Percentiles rank a stretch among this genome's conserved stretches.
Conservation (phyloP, 2,888 invertebrate species). For the Acleris holmiana region DNA sequence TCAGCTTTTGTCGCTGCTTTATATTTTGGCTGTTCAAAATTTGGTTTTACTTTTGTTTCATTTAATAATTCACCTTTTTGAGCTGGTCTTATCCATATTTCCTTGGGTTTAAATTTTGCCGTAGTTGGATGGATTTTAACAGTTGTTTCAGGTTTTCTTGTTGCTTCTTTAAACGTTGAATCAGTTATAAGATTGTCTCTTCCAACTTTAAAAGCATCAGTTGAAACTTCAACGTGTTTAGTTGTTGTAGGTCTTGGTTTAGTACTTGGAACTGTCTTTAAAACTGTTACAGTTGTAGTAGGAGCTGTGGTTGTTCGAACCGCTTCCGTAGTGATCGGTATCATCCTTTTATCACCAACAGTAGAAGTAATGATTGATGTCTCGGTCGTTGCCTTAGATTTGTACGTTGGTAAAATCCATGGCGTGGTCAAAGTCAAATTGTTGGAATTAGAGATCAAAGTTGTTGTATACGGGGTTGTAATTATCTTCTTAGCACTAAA, state of each 20-base stretch:
- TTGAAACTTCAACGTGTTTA: slow-evolving; percentile 10
- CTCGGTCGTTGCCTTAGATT: slow-evolving; percentile 15
- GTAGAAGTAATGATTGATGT: slow-evolving; percentile 34
- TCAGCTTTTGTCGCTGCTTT: slow-evolving; percentile 63
- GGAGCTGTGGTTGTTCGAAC: slow-evolving; percentile 20
- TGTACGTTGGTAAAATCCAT: slow-evolving; percentile 20
- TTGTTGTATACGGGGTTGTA: background rate
- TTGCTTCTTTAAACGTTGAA: slow-evolving; percentile 45
- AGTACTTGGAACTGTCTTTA: slow-evolving; percentile 43
- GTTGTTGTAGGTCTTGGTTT: slow-evolving; percentile 33
- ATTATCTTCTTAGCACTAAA: slow-evolving; percentile 4
- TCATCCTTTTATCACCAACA: background rate
- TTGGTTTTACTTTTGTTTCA: slow-evolving; percentile 63
- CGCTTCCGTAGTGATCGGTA: slow-evolving; percentile 16
- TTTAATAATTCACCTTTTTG: slow-evolving; percentile 76
- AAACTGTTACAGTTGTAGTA: slow-evolving; percentile 38
- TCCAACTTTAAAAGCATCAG: slow-evolving; percentile 7
- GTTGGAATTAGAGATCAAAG: background rate
- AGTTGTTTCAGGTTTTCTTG: slow-evolving; percentile 60
- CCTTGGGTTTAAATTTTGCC: slow-evolving; percentile 73
- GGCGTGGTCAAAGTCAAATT: slow-evolving; percentile 24
- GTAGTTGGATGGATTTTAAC: slow-evolving; percentile 61
- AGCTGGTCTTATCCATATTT: slow-evolving; percentile 79
- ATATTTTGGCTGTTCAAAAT: slow-evolving; percentile 51
- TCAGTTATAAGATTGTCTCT: slow-evolving; percentile 24